Base-by-base conservation (phyloP, 2,113 vertebrate genomes). In the Eurystomus gularis region DNA sequence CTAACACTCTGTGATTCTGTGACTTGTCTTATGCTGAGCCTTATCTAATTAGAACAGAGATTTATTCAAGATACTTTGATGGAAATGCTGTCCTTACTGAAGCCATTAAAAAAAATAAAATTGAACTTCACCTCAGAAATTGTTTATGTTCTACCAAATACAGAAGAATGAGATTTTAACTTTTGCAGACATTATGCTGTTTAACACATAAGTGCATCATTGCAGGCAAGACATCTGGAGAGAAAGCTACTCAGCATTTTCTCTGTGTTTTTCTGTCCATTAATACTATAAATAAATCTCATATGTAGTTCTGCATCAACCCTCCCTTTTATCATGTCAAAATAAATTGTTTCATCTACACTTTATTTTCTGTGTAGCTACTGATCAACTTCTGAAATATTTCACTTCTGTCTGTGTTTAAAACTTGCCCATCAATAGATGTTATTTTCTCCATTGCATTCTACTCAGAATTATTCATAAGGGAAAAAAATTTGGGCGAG, bases 401-500 rank as follows among this genome's bases (percentile, higher is more conserved):
- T 90, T 64, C 1, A 20, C 29, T 68, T 93, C 4, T 42, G 3
- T 72, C 10, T 65, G 3, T 48, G 5, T 83, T 61, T 87, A 66
- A 84, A 87, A 68, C 3, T 18, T 64, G 10, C 14, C 5, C 9
- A 23, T 60, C 6, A 37, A 55, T 19, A 58, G 11, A 48, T 62
- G 13, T 20, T 7, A 37, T 57, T 87, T 58, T n/a, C 4, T 31
- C 13, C 20, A 25, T 20, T 76, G 3, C 11, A 68, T 80, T 55
- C 21, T 66, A 54, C 7, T 54, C 31, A 80, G 33, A 72, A 39
- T 42, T 75, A 58, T 75, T 83, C 13, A 80, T 6, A 54, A 3
- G 6, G 6, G 10, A 4, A 11, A 11, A 79, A 66, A 78, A 4
- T 1, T 2, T 64, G 5, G 4, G 7, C 11, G 4, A 66, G 6